Evolutionary conservation across 2,797 vertebrate genomes (phyloP).

Genomic region (Eurystomus glaucurus): DNA sequence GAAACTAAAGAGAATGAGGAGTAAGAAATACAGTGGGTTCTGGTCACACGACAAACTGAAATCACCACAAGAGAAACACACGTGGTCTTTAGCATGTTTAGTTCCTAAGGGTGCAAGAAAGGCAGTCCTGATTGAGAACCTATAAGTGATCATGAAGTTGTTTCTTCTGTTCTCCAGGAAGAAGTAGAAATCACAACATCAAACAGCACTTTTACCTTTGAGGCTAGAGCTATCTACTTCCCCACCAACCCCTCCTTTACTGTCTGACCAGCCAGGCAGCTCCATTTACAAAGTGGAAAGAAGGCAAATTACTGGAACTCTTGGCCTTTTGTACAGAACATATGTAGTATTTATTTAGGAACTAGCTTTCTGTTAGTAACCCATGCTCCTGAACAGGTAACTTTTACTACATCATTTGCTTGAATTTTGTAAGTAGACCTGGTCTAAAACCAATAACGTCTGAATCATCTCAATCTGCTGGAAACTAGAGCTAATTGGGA

Average conservation of each 20-base stretch:
- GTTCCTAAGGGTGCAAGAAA: not conserved
- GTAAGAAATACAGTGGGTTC: not conserved
- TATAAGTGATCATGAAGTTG: not conserved
- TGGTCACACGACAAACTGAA: not conserved
- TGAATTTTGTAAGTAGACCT: not conserved
- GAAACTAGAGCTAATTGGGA: not conserved
- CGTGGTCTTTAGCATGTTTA: not conserved
- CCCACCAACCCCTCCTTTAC: fast-evolving
- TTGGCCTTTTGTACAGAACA: not conserved
- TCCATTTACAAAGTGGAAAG: not conserved
- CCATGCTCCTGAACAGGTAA: not conserved
- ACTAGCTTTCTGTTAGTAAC: not conserved
- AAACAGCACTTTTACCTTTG: not conserved
- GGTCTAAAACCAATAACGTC: conserved; percentile 10
- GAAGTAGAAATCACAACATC: not conserved
- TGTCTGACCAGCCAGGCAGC: not conserved
- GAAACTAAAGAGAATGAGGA: not conserved
- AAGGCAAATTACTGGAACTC: not conserved
- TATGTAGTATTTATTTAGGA: not conserved
- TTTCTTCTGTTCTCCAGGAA: not conserved
- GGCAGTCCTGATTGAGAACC: not conserved
- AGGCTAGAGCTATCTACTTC: not conserved
- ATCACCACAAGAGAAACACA: not conserved
- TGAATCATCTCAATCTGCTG: not conserved
- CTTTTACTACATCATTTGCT: not conserved